A percentile compares a stretch with the other conserved stretches of the same genome.
Evolutionary conservation across 2,113 vertebrate genomes (phyloP).

Genomic region (Leucopternis melanops): DNA sequence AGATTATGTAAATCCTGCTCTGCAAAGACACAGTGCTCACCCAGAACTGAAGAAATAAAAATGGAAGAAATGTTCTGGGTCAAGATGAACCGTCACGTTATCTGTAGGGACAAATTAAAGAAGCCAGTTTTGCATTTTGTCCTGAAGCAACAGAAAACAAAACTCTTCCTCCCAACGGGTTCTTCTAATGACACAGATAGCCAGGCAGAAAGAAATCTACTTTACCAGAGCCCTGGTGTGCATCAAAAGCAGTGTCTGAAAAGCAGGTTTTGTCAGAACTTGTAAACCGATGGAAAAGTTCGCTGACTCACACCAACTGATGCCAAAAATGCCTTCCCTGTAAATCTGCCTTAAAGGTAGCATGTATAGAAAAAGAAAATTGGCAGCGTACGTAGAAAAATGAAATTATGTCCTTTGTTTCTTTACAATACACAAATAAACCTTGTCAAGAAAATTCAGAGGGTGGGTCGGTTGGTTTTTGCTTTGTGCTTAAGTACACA

Average conservation of each 20-base stretch:
- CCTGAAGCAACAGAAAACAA: not conserved
- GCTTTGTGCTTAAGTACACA: not conserved
- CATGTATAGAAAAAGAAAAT: not conserved
- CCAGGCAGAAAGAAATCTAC: constrained; percentile 12
- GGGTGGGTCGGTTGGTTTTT: not conserved
- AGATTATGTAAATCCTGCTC: constrained; percentile 7
- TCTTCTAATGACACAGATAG: not conserved
- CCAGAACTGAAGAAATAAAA: not conserved
- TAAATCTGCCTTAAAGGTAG: constrained; percentile 18
- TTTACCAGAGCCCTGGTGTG: not conserved
- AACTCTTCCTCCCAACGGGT: not conserved
- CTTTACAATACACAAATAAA: not conserved
- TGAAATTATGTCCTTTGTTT: not conserved
- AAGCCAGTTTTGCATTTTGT: not conserved
- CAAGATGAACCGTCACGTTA: not conserved
- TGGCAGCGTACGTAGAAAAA: not conserved
- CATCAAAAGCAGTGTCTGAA: constrained; percentile 4
- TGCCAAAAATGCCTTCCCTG: constrained; percentile 1
- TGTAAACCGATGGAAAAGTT: constrained; percentile 19
- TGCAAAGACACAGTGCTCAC: not conserved
- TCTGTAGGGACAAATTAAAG: not conserved
- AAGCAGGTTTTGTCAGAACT: constrained; percentile 40
- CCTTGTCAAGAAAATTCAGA: not conserved
- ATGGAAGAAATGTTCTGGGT: not conserved
- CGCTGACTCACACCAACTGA: not conserved